Percentiles rank a stretch among this genome's conserved stretches.
Evolutionary conservation across 2,888 invertebrate species (phyloP).

Genomic region (Rhingia rostrata): DNA sequence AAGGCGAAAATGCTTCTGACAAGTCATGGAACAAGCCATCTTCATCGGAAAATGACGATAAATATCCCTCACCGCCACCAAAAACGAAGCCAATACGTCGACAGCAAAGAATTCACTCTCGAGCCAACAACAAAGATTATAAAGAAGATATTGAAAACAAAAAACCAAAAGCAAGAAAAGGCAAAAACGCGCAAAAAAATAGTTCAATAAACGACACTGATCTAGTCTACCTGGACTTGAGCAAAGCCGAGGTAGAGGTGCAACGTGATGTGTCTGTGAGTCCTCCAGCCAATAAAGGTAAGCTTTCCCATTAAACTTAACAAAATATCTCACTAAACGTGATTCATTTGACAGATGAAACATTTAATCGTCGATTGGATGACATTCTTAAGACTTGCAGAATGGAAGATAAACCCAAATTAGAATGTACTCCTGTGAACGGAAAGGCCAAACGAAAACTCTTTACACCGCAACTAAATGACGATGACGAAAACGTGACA

Average conservation of each 20-base stretch:
- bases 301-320: not conserved
- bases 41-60: conserved; percentile 45
- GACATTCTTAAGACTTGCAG: conserved; percentile 79
- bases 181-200: too few relatives aligned
- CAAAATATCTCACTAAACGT: not conserved
- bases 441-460: conserved; percentile 79
- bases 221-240: conserved; percentile 80
- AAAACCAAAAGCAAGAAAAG: too few relatives aligned
- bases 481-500: conserved; percentile 75
- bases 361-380: conserved; percentile 76
- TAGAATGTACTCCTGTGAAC: conserved; percentile 76
- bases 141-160: too few relatives aligned
- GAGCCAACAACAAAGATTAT: too few relatives aligned
- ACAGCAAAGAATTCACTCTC: too few relatives aligned
- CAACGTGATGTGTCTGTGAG: conserved; percentile 74
- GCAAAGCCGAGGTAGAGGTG: conserved; percentile 79
- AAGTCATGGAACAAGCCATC: conserved; percentile 66
- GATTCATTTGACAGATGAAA: conserved; percentile 74
- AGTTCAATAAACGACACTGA: conserved; percentile 55
- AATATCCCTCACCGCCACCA: conserved; percentile 34
- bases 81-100: not conserved
- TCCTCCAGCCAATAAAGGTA: conserved; percentile 77
- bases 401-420: conserved; percentile 77
- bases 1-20: conserved; percentile 77
- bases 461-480: conserved; percentile 79